Base-by-base conservation (phyloP, 2,113 vertebrate species). In the Melanerpes formicivorus region DNA sequence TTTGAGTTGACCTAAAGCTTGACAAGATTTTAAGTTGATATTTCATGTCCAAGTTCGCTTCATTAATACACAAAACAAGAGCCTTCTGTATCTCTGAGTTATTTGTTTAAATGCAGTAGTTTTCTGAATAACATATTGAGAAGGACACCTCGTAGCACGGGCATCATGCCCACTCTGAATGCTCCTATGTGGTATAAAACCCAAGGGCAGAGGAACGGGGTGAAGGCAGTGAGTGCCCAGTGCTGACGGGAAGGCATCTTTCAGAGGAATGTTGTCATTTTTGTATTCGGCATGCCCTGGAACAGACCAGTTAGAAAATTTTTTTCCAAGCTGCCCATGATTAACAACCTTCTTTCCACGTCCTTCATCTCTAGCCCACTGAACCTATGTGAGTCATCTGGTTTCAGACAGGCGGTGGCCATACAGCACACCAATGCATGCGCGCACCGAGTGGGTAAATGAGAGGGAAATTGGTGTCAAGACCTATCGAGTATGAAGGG, bases 391-490 rank as follows among this genome's bases (percentile, higher is more conserved):
- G 81, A 96, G 78, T 95, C 94, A 96, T 18, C 87, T 58, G 23
- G 55, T 80, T 85, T 48, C 18, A 85, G 90, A 64, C 58, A 40
- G 3, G 37, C 14, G 72, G 75, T 60, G 81, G 75, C 64, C 71
- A 67, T 18, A 42, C 75, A 42, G 80, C 6, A 30, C 58, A 6
- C 37, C 37, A 44, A 62, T 0, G 56, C 34, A 21, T 69, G 30
- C 55, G 52, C 82, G 34, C 81, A 78, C n/a, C 67, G 46, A 59
- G 9, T n/a, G 56, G 74, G 71, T 18, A 70, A 87, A 70, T 80
- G 37, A 91, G 73, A 66, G 84, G 85, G 92, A 94, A 88, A 91
- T 59, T 89, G 87, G 93, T 96, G 91, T 92, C 76, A 76, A 81
- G 91, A 78, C 66, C 88, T 86, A 81, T 92, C 0, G 14, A 80